Conservation (phyloP, 1,140 invertebrate species). For the Andrena cerasifolii region DNA sequence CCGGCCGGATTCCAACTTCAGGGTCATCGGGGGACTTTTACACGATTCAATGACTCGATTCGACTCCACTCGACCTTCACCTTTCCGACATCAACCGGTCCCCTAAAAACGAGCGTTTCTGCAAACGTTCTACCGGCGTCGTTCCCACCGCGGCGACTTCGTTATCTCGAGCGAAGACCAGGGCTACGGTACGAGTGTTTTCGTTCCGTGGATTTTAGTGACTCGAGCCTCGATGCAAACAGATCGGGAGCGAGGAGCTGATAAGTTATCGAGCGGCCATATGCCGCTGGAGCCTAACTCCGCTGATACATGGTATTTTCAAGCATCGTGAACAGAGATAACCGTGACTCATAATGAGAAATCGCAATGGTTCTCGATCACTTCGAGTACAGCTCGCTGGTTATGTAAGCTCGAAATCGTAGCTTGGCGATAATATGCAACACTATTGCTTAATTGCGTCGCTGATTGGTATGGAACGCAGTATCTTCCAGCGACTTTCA, state of each 20-base stretch:
- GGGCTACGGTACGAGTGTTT: not conserved
- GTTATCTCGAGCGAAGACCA: not conserved
- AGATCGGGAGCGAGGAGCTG: not conserved
- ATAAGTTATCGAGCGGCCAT: slow-evolving; percentile 31
- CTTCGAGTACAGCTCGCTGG: not conserved
- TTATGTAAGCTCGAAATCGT: not conserved
- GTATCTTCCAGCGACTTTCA: too few species aligned
- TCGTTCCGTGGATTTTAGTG: not conserved
- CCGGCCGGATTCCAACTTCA: slow-evolving; percentile 48
- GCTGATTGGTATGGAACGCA: too few species aligned
- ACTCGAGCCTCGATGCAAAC: not conserved
- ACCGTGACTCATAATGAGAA: not conserved
- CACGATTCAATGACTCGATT: slow-evolving; percentile 36
- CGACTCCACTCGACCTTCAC: slow-evolving; percentile 9
- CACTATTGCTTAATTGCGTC: not conserved
- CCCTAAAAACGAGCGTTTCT: slow-evolving; percentile 12
- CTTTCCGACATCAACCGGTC: slow-evolving; percentile 11
- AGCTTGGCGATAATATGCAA: not conserved
- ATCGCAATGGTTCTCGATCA: not conserved
- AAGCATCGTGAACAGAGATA: not conserved
- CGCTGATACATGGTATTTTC: not conserved
- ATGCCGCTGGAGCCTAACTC: not conserved
- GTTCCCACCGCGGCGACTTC: not conserved
- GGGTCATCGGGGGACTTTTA: slow-evolving; percentile 24
- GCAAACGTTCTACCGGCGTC: not conserved